Evolutionary conservation across 2,113 vertebrate genomes (phyloP).

Genomic region (Pseudorectes ferrugineus): DNA sequence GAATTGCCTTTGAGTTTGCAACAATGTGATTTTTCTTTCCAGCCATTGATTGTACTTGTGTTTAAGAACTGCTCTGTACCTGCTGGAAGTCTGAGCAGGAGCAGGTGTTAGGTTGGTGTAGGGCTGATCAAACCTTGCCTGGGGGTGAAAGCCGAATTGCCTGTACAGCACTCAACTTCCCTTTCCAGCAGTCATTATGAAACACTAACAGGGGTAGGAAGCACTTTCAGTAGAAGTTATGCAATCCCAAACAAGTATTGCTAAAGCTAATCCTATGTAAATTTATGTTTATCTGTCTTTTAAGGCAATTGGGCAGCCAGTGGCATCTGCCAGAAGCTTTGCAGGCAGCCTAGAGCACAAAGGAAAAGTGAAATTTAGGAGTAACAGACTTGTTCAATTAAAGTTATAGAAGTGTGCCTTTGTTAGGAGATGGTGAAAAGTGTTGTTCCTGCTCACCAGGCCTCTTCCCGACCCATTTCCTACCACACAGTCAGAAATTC

Average conservation of each 20-base stretch:
- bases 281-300: background rate
- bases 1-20: background rate
- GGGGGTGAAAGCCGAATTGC: background rate
- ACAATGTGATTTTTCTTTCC: background rate
- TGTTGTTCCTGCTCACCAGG: background rate
- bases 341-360: background rate
- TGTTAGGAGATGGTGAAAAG: background rate
- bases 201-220: background rate
- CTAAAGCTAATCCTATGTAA: background rate
- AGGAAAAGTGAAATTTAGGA: background rate
- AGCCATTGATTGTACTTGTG: fast-evolving
- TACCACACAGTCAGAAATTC: background rate
- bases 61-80: background rate
- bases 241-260: background rate
- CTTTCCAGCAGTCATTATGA: background rate
- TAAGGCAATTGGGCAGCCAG: background rate
- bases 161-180: fast-evolving
- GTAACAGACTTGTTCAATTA: background rate
- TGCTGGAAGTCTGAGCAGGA: background rate
- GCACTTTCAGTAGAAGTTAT: background rate
- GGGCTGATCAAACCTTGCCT: background rate
- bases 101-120: background rate
- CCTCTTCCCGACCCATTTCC: background rate
- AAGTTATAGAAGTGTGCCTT: background rate
- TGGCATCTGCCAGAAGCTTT: background rate